phyloP scores from a whole-genome alignment of 2,888 invertebrate species.

The Himalopsyche anomala region DNA sequence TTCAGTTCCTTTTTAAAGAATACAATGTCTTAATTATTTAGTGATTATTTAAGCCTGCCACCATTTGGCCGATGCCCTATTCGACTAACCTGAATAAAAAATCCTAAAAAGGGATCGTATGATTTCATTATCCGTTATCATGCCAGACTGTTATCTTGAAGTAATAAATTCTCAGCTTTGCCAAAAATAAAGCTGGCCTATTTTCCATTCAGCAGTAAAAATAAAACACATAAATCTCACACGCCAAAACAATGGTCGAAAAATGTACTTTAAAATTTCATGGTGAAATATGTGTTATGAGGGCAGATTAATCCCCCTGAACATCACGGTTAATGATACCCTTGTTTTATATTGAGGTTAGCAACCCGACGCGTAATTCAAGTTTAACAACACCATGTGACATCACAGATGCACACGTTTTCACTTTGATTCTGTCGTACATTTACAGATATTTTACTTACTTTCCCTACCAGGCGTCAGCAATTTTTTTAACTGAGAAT shows the following conservation, averaged over 20 bases:
- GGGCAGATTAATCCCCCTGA: not conserved
- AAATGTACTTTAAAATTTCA: conserved; percentile 27
- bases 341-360: conserved; percentile 20
- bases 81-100: not conserved
- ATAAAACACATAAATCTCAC: conserved; percentile 26
- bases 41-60: too few relatives aligned
- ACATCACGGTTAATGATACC: conserved; percentile 6
- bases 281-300: conserved; percentile 25
- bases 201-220: conserved; percentile 31
- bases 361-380: not conserved
- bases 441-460: not conserved
- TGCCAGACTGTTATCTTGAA: conserved; percentile 4
- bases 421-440: not conserved
- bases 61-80: not conserved
- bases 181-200: conserved; percentile 4
- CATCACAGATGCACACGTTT: not conserved
- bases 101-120: not conserved
- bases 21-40: too few relatives aligned
- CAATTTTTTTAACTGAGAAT: too few relatives aligned
- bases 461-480: too few relatives aligned
- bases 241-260: conserved; percentile 3
- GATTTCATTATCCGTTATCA: conserved; percentile 1
- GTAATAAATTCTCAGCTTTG: conserved; percentile 30
- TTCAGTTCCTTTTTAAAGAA: too few relatives aligned
- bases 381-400: not conserved